Conservation (phyloP, 2,113 vertebrate genomes). For the Antechinus stuartii region DNA sequence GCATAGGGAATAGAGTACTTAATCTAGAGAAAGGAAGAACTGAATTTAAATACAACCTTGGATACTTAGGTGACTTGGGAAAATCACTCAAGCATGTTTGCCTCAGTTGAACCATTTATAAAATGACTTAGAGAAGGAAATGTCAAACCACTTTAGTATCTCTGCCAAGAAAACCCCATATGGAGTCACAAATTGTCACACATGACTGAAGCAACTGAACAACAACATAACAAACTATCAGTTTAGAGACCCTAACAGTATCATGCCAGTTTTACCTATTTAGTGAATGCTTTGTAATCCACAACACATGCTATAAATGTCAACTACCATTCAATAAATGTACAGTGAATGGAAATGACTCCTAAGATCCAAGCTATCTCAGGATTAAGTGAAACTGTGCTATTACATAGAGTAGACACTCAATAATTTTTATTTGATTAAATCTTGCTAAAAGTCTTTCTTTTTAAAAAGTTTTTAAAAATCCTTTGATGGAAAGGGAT, state of each 20-base stretch:
- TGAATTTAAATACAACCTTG: neutral
- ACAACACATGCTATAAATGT: neutral
- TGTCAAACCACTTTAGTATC: neutral
- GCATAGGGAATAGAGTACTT: too few species aligned
- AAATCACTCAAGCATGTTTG: neutral
- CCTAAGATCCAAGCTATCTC: neutral
- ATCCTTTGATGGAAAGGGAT: neutral
- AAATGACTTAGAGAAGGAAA: neutral
- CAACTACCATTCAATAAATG: neutral
- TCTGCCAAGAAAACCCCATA: neutral
- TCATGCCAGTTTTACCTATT: neutral
- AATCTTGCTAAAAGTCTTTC: neutral
- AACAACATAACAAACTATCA: neutral
- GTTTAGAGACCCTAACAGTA: neutral
- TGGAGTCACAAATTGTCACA: neutral
- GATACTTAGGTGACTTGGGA: neutral
- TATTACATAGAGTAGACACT: neutral
- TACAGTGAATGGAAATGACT: neutral
- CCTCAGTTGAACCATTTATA: neutral
- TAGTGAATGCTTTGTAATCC: neutral
- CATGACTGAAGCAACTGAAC: neutral
- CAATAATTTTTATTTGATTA: neutral
- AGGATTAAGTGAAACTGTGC: neutral
- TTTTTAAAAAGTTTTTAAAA: neutral
- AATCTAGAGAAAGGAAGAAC: neutral